Percentiles rank a stretch among this genome's conserved stretches.
Evolutionary conservation across 2,888 invertebrate species (phyloP).

Genomic region (Lasioglossum marginatum): DNA sequence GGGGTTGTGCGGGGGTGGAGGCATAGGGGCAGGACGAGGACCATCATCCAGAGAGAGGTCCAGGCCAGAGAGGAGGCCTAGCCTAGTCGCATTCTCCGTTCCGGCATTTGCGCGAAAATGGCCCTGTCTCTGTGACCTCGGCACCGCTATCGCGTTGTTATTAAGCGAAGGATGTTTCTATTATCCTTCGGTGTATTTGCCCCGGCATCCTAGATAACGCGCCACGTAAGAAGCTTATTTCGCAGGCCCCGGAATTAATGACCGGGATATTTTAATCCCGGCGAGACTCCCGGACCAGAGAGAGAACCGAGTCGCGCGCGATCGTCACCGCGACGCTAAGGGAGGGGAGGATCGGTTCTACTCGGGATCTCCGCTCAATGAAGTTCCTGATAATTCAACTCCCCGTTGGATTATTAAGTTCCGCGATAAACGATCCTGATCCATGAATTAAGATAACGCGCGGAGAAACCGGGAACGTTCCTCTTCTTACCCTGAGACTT

Average conservation of each 20-base stretch:
- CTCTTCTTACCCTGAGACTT: slow-evolving; percentile 3
- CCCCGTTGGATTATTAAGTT: neutral
- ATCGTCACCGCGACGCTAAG: neutral
- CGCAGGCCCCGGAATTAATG: slow-evolving; percentile 36
- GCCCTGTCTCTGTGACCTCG: slow-evolving; percentile 39
- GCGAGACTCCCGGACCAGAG: neutral
- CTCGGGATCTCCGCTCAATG: neutral
- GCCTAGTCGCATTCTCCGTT: slow-evolving; percentile 46
- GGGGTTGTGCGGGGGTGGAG: neutral
- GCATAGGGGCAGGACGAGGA: neutral
- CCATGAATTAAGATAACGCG: slow-evolving; percentile 24
- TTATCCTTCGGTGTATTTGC: slow-evolving; percentile 61
- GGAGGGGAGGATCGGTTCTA: slow-evolving; percentile 24
- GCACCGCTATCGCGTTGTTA: slow-evolving; percentile 50
- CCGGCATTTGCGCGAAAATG: slow-evolving; percentile 58
- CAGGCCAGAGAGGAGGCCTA: neutral
- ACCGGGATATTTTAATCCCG: slow-evolving; percentile 37
- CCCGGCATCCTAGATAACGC: slow-evolving; percentile 35
- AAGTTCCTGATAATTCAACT: slow-evolving; percentile 21
- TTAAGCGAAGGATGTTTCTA: slow-evolving; percentile 62
- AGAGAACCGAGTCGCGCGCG: neutral
- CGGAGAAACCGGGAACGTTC: neutral
- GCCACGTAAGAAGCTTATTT: slow-evolving; percentile 58
- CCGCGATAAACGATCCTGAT: neutral
- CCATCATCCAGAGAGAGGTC: neutral